Evolutionary conservation across 2,888 invertebrate species (phyloP).

Genomic region (Euplexia lucipara): DNA sequence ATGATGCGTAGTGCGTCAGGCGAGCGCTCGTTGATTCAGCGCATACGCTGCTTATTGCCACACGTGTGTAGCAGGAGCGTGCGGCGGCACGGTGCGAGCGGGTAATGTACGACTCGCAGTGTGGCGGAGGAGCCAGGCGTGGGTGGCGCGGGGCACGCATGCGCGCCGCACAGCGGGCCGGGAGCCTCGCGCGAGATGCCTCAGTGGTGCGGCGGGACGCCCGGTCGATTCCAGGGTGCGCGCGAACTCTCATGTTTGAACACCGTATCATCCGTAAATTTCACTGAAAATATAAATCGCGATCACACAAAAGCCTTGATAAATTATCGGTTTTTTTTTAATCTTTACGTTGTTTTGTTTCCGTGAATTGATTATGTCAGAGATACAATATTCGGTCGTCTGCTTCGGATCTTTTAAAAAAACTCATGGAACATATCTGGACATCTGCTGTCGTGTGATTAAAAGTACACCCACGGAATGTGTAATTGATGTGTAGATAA

Average conservation of each 20-base stretch:
- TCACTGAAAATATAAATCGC: slow-evolving; percentile 68
- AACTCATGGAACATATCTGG: slow-evolving; percentile 73
- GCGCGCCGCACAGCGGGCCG: slow-evolving; percentile 80
- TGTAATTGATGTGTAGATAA: slow-evolving; percentile 55
- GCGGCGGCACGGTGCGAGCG: slow-evolving; percentile 54
- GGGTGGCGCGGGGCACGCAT: slow-evolving; percentile 76
- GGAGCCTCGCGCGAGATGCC: slow-evolving; percentile 80
- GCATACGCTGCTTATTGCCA: slow-evolving; percentile 68
- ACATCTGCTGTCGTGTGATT: slow-evolving; percentile 76
- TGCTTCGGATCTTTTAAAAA: slow-evolving; percentile 63
- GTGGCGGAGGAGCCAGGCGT: slow-evolving; percentile 66
- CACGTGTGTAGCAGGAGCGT: slow-evolving; percentile 45
- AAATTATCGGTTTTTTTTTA: slow-evolving; percentile 10
- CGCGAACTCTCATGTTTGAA: slow-evolving; percentile 72
- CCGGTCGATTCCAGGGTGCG: slow-evolving; percentile 88
- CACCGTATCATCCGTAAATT: slow-evolving; percentile 77
- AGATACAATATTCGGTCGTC: slow-evolving; percentile 44
- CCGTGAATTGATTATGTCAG: slow-evolving; percentile 35
- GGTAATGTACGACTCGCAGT: slow-evolving; percentile 67
- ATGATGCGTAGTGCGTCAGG: slow-evolving; percentile 56
- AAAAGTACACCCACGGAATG: slow-evolving; percentile 66
- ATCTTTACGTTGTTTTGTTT: slow-evolving; percentile 20
- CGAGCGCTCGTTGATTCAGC: slow-evolving; percentile 62
- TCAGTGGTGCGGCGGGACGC: slow-evolving; percentile 89
- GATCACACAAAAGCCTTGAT: slow-evolving; percentile 41